Conservation (phyloP, 2,888 invertebrate genomes). For the Apocheima hispidaria region DNA sequence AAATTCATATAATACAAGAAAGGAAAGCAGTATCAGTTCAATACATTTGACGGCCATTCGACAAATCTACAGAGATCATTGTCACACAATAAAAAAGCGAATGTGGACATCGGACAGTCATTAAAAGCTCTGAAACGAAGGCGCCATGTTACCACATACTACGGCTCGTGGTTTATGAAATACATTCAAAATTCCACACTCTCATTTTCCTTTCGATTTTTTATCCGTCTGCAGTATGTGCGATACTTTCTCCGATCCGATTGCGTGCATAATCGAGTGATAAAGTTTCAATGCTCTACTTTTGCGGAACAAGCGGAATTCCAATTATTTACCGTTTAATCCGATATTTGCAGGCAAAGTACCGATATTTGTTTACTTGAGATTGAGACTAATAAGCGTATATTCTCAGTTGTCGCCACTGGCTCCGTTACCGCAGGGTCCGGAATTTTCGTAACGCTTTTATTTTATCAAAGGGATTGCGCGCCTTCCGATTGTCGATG, state of each 20-base stretch:
- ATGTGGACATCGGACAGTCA: slow-evolving; percentile 60
- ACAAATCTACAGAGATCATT: slow-evolving; percentile 33
- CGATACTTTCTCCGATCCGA: slow-evolving; percentile 80
- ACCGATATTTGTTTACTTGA: slow-evolving; percentile 3
- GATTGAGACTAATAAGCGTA: slow-evolving; percentile 1
- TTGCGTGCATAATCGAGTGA: slow-evolving; percentile 66
- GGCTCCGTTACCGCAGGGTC: no score
- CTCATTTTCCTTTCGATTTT: slow-evolving; percentile 78
- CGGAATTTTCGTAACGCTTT: no score
- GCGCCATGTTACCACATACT: slow-evolving; percentile 60
- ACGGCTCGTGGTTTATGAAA: slow-evolving; percentile 65
- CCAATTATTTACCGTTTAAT: slow-evolving; percentile 40
- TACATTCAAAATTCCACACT: slow-evolving; percentile 73
- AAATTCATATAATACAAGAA: slow-evolving; percentile 2
- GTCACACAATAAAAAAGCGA: slow-evolving; percentile 52
- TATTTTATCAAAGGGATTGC: no score
- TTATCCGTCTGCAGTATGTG: slow-evolving; percentile 63
- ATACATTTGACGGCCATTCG: slow-evolving; percentile 24
- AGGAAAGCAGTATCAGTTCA: slow-evolving; percentile 10
- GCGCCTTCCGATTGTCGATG: no score
- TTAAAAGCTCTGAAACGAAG: slow-evolving; percentile 59
- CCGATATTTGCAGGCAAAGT: slow-evolving; percentile 12
- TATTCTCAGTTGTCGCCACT: no score
- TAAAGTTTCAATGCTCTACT: slow-evolving; percentile 65
- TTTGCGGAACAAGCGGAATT: slow-evolving; percentile 58